A percentile compares a stretch with the other conserved stretches of the same genome.
These are phyloP conservation scores for Hippocampus mohnikei DNA, from an alignment of 2,113 vertebrate species.

Conservation along the genomic window DNA sequence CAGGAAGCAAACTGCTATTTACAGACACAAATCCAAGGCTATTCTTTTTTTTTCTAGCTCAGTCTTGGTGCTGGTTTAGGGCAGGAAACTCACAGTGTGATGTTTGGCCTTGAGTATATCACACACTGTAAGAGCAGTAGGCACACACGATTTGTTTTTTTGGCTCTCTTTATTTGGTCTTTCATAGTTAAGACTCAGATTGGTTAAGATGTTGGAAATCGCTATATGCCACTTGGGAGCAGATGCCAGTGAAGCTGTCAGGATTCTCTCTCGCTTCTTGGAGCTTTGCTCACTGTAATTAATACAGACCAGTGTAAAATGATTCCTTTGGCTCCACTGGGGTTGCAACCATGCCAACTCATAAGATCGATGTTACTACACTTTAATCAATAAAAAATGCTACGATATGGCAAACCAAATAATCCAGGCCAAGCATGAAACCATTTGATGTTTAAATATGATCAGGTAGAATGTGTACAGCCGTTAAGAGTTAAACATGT, in stretches of 20 bases:
- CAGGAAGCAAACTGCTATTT: too few species aligned
- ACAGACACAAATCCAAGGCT: too few species aligned
- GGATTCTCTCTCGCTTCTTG: background rate
- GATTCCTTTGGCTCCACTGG: conserved; percentile 5
- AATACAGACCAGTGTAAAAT: background rate
- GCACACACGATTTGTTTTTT: too few species aligned
- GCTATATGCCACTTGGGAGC: background rate
- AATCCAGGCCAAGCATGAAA: background rate
- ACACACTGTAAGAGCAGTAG: too few species aligned
- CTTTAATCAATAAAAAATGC: background rate
- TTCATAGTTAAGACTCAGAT: too few species aligned
- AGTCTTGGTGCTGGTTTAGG: too few species aligned
- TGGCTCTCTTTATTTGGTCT: too few species aligned
- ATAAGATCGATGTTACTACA: background rate
- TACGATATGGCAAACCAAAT: conserved; percentile 15
- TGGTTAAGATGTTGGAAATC: background rate
- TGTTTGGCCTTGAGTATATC: too few species aligned
- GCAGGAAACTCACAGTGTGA: too few species aligned
- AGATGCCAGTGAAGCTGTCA: background rate
- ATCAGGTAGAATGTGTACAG: background rate
- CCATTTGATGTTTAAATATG: background rate
- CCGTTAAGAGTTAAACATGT: background rate
- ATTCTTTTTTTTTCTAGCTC: too few species aligned
- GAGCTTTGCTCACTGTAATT: background rate
- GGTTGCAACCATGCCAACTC: background rate